Evolutionary conservation across 2,888 invertebrate species (phyloP), one percentile per base, ranked within the genome.

Genomic region (Ichneumon xanthorius): DNA sequence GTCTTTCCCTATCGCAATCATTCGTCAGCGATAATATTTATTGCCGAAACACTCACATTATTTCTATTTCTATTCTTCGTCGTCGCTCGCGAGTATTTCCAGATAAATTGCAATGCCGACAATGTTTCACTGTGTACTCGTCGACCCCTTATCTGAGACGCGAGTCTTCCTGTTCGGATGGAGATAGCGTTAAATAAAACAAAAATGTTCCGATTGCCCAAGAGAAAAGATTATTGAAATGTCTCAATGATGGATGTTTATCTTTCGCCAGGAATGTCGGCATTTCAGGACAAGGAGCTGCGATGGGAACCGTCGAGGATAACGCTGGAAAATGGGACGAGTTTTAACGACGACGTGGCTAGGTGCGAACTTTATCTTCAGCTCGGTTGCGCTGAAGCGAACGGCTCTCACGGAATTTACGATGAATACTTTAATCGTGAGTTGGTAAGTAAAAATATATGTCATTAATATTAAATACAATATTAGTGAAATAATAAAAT

Each of bases 331-430:
- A 67, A 67, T 1, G 58, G 67, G 9, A 22, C 67, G 4, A 72
- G 30, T 65, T 80, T 80, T 63, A n/a, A 33, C 30, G 11, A 68
- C 33, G 61, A 80, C 55, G 82, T 55, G 68, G 16, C 33, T n/a
- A 80, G 67, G 0, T 86, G 85, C 68, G 70, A 83, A 65, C 53
- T 86, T 16, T 78, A 80, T n/a, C 50, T 86, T 14, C 77, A 86
- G 78, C 61, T 82, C 40, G 80, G 82, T 30, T 86, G 85, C 77
- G 75, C 11, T 26, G 9, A 55, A 67, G 37, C 55, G 16, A 72
- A 73, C n/a, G 61, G 6, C n/a, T n/a, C 55, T 40, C 14, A 75
- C n/a, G 61, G 40, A 7, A 22, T 61, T 55, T 1, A 2, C 55
- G 37, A 82, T 30, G 40, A 76, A 61, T 72, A 26, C 58, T 63